These are phyloP conservation scores for Antigone vipio DNA, from an alignment of 2,113 vertebrate genomes.

Conservation along the genomic window DNA sequence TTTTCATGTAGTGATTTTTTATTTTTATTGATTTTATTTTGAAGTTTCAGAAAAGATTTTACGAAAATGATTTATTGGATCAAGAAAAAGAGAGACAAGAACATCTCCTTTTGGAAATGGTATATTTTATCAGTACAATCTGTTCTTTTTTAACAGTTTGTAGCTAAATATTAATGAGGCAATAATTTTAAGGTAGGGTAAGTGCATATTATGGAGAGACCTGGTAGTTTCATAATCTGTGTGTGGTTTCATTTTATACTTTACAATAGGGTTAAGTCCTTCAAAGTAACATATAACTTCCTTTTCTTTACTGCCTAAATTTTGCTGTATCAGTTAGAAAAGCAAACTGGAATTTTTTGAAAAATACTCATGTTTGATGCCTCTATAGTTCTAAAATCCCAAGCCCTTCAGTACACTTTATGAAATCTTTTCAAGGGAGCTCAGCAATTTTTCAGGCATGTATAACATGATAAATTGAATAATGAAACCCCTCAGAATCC, in stretches of 20 bases:
- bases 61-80: constrained; percentile 86
- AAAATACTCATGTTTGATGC: background rate
- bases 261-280: background rate
- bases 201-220: background rate
- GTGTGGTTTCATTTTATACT: background rate
- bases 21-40: constrained; percentile 61
- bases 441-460: background rate
- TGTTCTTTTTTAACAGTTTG: background rate
- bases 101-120: constrained; percentile 89
- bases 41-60: constrained; percentile 88
- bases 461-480: background rate
- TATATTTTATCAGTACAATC: constrained; percentile 66
- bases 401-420: background rate
- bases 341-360: background rate
- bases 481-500: background rate
- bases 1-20: constrained; percentile 39
- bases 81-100: constrained; percentile 93
- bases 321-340: background rate
- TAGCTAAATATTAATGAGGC: background rate
- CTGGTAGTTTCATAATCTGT: background rate
- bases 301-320: background rate
- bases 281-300: background rate
- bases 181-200: background rate
- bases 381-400: background rate
- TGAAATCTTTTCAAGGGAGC: background rate